These are phyloP conservation scores for Lasioglossum pauxillum DNA, from an alignment of 2,888 invertebrate genomes.

Conservation along the genomic window DNA sequence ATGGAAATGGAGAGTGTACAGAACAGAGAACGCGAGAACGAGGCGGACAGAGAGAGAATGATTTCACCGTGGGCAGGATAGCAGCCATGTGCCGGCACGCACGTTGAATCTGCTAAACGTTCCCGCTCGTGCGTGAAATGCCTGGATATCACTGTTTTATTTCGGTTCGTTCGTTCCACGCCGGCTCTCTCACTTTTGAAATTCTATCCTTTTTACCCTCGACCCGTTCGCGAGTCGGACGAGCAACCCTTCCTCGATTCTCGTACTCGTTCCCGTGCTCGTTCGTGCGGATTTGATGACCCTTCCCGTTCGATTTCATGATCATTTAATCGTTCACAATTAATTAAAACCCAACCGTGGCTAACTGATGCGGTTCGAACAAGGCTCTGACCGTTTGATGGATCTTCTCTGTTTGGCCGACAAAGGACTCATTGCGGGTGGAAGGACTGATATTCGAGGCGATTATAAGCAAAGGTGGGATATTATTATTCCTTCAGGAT, in stretches of 20 bases:
- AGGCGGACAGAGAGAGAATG: constrained; percentile 66
- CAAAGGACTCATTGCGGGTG: not conserved
- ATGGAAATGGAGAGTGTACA: constrained; percentile 27
- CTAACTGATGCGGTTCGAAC: constrained; percentile 17
- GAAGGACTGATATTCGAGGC: not conserved
- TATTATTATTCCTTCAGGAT: not conserved
- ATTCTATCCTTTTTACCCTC: constrained; percentile 76
- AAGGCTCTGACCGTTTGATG: not conserved
- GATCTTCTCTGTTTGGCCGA: not conserved
- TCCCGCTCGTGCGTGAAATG: constrained; percentile 84
- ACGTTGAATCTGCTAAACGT: constrained; percentile 84
- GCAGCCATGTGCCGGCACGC: constrained; percentile 81
- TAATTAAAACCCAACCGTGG: constrained; percentile 52
- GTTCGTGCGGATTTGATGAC: constrained; percentile 71
- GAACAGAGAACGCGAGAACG: constrained; percentile 66
- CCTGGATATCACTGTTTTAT: constrained; percentile 84
- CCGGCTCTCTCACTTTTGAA: constrained; percentile 65
- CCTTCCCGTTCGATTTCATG: constrained; percentile 69
- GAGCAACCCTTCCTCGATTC: constrained; percentile 68
- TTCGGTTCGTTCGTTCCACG: constrained; percentile 79
- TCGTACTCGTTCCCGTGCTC: constrained; percentile 51
- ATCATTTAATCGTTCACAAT: constrained; percentile 65
- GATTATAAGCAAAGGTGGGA: not conserved
- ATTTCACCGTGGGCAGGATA: constrained; percentile 72
- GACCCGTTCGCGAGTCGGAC: constrained; percentile 48